Evolutionary conservation across 92 coral and sea anemone species (phyloP).

Genomic region (Palythoa caribaeorum): DNA sequence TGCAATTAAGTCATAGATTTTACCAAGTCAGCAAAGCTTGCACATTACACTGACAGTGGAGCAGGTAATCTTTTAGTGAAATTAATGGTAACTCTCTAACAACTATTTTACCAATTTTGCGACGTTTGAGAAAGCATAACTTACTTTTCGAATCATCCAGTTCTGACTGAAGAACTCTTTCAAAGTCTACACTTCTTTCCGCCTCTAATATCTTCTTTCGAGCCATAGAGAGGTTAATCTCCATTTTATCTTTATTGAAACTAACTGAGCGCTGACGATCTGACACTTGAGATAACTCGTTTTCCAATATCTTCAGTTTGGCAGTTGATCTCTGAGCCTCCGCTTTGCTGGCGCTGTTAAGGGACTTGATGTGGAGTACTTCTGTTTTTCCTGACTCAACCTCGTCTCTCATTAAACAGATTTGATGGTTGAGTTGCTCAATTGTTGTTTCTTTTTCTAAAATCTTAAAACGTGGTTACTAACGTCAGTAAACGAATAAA

Average conservation of each 20-base stretch:
- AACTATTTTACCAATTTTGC: too few species aligned
- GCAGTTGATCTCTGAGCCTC: background rate
- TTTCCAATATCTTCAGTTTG: background rate
- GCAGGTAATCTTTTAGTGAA: too few species aligned
- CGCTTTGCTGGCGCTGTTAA: background rate
- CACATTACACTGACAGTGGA: too few species aligned
- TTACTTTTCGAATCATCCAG: conserved; percentile 11
- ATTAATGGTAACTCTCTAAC: background rate
- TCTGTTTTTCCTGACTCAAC: background rate
- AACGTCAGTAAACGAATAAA: background rate
- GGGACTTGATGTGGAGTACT: conserved; percentile 3
- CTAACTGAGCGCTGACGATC: background rate
- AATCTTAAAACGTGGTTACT: background rate
- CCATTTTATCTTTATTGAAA: background rate
- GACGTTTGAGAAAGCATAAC: background rate
- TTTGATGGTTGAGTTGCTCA: background rate
- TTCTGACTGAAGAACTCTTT: conserved; percentile 18
- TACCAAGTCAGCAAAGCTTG: too few species aligned
- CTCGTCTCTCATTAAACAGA: conserved; percentile 2
- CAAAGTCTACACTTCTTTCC: background rate
- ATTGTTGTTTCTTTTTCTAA: conserved; percentile 27
- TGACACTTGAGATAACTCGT: background rate
- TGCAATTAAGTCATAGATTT: too few species aligned
- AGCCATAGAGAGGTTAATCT: conserved; percentile 15
- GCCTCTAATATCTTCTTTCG: background rate